Evolutionary conservation across 2,113 vertebrate genomes (phyloP).

Genomic region (Odocoileus virginianus): DNA sequence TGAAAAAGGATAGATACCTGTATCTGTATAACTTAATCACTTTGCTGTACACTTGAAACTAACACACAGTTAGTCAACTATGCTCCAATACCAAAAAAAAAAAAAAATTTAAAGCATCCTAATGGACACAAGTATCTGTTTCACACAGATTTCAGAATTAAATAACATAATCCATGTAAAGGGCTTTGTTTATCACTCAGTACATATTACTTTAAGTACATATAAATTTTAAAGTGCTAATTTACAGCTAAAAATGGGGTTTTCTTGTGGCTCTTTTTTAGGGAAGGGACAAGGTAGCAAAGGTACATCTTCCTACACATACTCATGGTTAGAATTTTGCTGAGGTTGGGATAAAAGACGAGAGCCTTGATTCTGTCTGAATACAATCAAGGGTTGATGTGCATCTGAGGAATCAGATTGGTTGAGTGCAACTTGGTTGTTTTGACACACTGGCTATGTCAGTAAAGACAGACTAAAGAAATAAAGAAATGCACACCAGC

Average conservation of each 20-base stretch:
- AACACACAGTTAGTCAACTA: background rate
- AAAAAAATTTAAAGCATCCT: background rate
- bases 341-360: background rate
- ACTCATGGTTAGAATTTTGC: background rate
- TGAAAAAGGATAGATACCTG: background rate
- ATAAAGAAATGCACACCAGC: background rate
- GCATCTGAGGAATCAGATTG: background rate
- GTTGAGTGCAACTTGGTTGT: background rate
- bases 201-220: background rate
- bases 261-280: background rate
- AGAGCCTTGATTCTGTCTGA: background rate
- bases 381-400: background rate
- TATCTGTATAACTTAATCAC: background rate
- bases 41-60: background rate
- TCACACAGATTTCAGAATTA: conserved; percentile 30
- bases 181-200: background rate
- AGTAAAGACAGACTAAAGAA: background rate
- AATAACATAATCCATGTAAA: conserved; percentile 35
- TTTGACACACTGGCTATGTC: background rate
- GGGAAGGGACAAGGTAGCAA: background rate
- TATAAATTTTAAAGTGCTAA: background rate
- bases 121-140: background rate
- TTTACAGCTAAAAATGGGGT: background rate
- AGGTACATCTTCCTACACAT: background rate
- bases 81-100: background rate